Conservation (phyloP, 2,113 vertebrate species). For the Chauna torquata region DNA sequence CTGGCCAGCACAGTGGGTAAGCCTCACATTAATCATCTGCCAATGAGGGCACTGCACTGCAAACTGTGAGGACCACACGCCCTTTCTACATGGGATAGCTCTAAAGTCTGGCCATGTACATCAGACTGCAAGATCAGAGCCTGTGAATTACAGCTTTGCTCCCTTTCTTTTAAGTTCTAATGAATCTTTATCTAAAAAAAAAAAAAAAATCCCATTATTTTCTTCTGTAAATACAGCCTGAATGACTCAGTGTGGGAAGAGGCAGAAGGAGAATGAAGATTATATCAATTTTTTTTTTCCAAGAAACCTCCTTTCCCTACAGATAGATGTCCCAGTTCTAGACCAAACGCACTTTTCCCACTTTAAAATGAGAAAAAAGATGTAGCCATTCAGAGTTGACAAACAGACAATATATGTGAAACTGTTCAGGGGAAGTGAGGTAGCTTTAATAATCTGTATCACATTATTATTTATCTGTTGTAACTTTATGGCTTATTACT, state of each 20-base stretch:
- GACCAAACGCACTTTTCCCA: neutral
- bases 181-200: neutral
- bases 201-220: neutral
- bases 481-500: slow-evolving; percentile 23
- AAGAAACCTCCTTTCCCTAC: neutral
- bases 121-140: neutral
- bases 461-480: slow-evolving; percentile 20
- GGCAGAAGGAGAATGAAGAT: neutral
- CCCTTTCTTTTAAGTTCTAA: neutral
- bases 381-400: neutral
- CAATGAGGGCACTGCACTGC: neutral
- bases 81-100: neutral
- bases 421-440: neutral
- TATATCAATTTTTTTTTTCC: neutral
- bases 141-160: neutral
- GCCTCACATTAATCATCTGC: neutral
- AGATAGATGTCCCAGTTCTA: neutral
- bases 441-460: slow-evolving; percentile 46
- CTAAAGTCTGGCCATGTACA: neutral
- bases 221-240: neutral
- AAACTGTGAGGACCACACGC: neutral
- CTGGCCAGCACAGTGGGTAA: neutral
- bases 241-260: neutral
- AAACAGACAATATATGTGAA: neutral
- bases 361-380: neutral